Conservation (phyloP, 2,797 vertebrate species). For the Betta splendens region DNA sequence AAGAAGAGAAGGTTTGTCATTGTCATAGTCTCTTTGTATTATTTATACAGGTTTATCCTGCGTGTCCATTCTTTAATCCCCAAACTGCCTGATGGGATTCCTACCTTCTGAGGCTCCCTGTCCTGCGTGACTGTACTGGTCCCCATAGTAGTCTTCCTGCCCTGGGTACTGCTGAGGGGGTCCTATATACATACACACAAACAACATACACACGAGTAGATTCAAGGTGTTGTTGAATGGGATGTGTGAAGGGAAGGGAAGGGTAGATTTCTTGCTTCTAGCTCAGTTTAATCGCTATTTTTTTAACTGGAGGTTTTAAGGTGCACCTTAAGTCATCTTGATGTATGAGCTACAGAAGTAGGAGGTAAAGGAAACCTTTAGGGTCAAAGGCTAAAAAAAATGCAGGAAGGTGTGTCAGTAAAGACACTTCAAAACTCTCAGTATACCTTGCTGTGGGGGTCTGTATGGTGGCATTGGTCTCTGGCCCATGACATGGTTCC, state of each 20-base stretch:
- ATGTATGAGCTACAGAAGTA: constrained; percentile 59
- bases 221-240: constrained; percentile 80
- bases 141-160: constrained; percentile 99
- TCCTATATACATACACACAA: constrained; percentile 91
- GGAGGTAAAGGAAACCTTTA: constrained; percentile 58
- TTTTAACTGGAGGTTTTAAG: constrained; percentile 46
- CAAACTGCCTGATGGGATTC: constrained; percentile 74
- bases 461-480: constrained; percentile 98
- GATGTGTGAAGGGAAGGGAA: constrained; percentile 67
- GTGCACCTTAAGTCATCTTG: constrained; percentile 57
- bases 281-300: constrained; percentile 48
- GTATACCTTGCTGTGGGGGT: constrained; percentile 96
- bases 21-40: constrained; percentile 62
- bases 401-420: constrained; percentile 63
- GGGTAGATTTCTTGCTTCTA: constrained; percentile 65
- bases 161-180: constrained; percentile 99
- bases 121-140: constrained; percentile 99
- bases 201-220: constrained; percentile 84
- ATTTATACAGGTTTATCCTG: constrained; percentile 68
- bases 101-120: constrained; percentile 99
- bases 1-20: constrained; percentile 57
- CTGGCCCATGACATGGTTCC: constrained; percentile 97
- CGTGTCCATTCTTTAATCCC: constrained; percentile 58
- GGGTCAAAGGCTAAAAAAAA: constrained; percentile 62
- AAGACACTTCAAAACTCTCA: constrained; percentile 57